phyloP scores from a whole-genome alignment of 2,113 vertebrate genomes.

The Saiga tatarica region DNA sequence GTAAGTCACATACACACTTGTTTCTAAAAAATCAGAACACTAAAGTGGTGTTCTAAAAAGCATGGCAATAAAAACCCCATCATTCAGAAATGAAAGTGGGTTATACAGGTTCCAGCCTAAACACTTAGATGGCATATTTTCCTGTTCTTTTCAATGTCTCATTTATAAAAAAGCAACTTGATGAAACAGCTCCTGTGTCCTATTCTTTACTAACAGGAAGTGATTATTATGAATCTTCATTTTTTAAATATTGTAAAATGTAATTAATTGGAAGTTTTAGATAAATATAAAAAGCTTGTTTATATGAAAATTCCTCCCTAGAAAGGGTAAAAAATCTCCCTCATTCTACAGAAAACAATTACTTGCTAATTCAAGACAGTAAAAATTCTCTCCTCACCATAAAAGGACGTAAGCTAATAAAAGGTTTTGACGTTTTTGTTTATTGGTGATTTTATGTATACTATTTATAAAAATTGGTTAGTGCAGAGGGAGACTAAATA shows the following conservation, averaged over 20 bases:
- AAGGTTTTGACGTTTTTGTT: constrained; percentile 17
- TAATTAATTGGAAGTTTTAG: constrained; percentile 67
- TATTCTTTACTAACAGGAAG: constrained; percentile 51
- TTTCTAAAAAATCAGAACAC: constrained; percentile 55
- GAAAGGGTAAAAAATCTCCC: constrained; percentile 43
- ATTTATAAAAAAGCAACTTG: constrained; percentile 57
- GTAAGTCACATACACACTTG: constrained; percentile 47
- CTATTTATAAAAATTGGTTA: background rate
- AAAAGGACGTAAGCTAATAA: constrained; percentile 30
- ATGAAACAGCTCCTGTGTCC: constrained; percentile 48
- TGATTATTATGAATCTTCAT: constrained; percentile 24
- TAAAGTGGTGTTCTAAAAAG: constrained; percentile 42
- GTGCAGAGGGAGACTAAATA: background rate
- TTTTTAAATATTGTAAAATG: constrained; percentile 40
- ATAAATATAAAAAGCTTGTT: constrained; percentile 59
- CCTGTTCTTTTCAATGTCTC: constrained; percentile 56
- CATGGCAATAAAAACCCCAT: constrained; percentile 16
- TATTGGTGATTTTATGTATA: background rate
- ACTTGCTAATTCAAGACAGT: constrained; percentile 43
- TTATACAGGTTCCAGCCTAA: constrained; percentile 23
- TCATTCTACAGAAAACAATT: constrained; percentile 65
- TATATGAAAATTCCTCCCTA: constrained; percentile 66
- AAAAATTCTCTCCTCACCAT: background rate
- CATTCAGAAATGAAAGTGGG: constrained; percentile 30
- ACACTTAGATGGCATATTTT: background rate